A percentile compares a stretch with the other conserved stretches of the same genome.
phyloP scores from a whole-genome alignment of 2,888 invertebrate genomes.

The Eutolmus rufibarbis region DNA sequence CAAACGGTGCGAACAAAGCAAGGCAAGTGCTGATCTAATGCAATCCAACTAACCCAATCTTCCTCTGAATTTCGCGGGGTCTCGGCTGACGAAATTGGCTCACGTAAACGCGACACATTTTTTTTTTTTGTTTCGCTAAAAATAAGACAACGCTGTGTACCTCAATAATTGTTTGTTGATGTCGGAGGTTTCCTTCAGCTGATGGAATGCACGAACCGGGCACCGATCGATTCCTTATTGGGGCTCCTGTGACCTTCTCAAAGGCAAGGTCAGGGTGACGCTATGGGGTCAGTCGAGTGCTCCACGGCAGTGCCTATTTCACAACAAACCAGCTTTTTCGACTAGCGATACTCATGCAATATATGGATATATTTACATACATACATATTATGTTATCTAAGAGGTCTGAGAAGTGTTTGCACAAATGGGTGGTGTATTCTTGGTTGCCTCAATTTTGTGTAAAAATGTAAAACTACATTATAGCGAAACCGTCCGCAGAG shows the following conservation, averaged over 20 bases:
- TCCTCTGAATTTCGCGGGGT: not conserved
- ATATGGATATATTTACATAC: not conserved
- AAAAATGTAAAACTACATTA: not conserved
- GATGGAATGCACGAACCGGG: not conserved
- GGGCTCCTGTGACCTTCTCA: not conserved
- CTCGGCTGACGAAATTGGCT: not conserved
- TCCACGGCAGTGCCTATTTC: not conserved
- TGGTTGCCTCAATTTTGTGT: not conserved
- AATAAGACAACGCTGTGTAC: not conserved
- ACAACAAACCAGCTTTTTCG: not conserved
- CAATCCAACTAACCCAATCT: not conserved
- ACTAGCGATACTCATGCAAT: not conserved
- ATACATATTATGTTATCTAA: not conserved
- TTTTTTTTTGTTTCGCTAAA: not conserved
- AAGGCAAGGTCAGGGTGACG: not conserved
- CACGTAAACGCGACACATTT: not conserved
- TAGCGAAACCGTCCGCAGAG: not conserved
- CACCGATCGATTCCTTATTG: not conserved
- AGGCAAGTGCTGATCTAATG: not conserved
- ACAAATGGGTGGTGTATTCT: not conserved
- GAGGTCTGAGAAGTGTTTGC: not conserved
- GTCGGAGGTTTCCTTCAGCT: not conserved
- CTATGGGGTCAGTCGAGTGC: not conserved
- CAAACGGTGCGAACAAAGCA: not conserved
- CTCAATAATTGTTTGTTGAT: not conserved